Percentiles rank a stretch among this genome's conserved stretches.
Conservation (phyloP, 2,888 invertebrate genomes). For the Pristionchus fissidentatus region DNA sequence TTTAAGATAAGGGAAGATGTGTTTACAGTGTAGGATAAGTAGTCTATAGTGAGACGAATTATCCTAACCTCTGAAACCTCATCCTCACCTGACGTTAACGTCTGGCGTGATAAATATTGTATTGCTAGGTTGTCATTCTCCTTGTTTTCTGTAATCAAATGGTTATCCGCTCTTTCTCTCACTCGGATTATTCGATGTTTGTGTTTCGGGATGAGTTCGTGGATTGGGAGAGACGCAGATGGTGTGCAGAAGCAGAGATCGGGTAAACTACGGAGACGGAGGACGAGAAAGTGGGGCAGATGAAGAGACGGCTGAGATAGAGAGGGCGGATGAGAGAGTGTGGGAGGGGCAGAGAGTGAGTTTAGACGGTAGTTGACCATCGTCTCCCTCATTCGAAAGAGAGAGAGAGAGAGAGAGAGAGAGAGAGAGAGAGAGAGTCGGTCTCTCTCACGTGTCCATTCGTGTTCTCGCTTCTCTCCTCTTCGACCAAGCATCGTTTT, state of each 20-base stretch:
- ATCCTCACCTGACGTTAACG: no score
- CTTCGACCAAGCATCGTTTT: neutral
- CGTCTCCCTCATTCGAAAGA: no score
- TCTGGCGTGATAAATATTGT: no score
- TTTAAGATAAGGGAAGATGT: no score
- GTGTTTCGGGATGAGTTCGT: neutral
- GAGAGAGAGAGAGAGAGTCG: neutral
- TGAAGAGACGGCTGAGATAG: neutral
- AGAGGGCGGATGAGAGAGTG: neutral
- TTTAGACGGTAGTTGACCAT: neutral
- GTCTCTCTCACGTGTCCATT: neutral
- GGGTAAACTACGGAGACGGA: constrained; percentile 17
- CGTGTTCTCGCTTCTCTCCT: neutral
- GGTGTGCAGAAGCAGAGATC: neutral
- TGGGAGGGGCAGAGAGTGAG: neutral
- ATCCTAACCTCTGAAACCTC: no score
- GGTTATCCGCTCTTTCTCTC: neutral
- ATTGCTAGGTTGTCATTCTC: no score
- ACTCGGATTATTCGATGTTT: neutral
- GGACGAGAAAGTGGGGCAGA: neutral
- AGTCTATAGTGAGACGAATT: no score
- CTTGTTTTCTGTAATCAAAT: no score
- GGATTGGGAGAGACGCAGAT: constrained; percentile 20
- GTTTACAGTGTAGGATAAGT: no score
- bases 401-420: constrained; percentile 8